Percentiles rank a stretch among this genome's conserved stretches.
phyloP scores from a whole-genome alignment of 2,888 invertebrate genomes.

The Pristionchus exspectatus region DNA sequence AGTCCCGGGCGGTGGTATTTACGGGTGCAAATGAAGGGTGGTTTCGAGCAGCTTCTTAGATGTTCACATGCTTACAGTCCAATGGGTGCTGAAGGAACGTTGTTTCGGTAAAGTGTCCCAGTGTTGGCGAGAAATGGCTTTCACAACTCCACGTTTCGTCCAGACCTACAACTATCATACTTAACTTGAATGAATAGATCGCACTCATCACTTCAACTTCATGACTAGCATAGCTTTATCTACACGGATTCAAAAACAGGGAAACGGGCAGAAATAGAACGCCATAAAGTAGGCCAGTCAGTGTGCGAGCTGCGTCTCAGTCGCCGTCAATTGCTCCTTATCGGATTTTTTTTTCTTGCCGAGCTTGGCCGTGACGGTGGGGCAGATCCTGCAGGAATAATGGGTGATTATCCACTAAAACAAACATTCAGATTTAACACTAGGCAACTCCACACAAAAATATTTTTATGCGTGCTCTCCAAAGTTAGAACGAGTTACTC shows the following conservation, averaged over 20 bases:
- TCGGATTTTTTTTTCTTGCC: not conserved
- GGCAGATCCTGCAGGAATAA: not conserved
- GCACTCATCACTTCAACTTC: not conserved
- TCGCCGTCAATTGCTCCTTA: not conserved
- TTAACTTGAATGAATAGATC: not conserved
- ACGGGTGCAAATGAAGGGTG: not conserved
- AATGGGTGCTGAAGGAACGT: no score
- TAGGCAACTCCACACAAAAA: no score
- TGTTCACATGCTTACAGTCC: no score
- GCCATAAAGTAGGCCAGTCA: not conserved
- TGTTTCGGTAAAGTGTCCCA: no score
- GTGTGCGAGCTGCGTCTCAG: not conserved
- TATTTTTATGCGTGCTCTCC: no score
- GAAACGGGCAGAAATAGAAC: not conserved
- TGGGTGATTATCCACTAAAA: not conserved
- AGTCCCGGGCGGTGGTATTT: not conserved
- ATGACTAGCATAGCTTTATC: not conserved
- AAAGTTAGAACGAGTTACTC: no score
- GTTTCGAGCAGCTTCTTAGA: not conserved
- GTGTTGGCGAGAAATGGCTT: no score
- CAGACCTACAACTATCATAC: not conserved
- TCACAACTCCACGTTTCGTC: not conserved
- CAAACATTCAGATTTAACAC: no score
- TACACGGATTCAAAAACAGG: not conserved
- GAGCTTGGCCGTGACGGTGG: not conserved